These are phyloP conservation scores for Terrapene triunguis DNA, from an alignment of 2,113 vertebrate genomes.

Conservation along the genomic window DNA sequence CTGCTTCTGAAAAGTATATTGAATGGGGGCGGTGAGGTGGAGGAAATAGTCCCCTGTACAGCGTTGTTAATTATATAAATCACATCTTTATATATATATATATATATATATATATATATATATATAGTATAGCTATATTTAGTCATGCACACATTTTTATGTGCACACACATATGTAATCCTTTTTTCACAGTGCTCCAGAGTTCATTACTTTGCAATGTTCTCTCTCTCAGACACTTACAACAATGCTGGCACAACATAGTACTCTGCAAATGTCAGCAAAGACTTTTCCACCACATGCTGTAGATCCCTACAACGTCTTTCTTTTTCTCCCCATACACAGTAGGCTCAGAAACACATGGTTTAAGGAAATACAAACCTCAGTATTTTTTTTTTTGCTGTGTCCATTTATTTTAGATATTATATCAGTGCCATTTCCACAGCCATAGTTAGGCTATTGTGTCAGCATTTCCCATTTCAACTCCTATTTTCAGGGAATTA, in stretches of 20 bases:
- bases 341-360: slow-evolving; percentile 4
- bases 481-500: slow-evolving; percentile 55
- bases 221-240: background rate
- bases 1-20: background rate
- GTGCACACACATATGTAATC: background rate
- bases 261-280: slow-evolving; percentile 55
- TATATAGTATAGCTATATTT: background rate
- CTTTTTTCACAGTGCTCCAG: background rate
- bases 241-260: slow-evolving; percentile 19
- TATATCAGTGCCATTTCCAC: slow-evolving; percentile 69
- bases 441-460: slow-evolving; percentile 35
- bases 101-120: too few relatives aligned
- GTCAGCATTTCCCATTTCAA: slow-evolving; percentile 74
- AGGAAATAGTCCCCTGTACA: background rate
- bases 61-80: background rate
- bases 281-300: background rate
- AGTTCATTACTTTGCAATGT: background rate
- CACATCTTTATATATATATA: background rate
- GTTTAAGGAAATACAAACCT: slow-evolving; percentile 59
- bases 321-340: background rate
- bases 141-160: background rate
- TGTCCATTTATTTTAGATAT: slow-evolving; percentile 66
- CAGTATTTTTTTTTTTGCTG: slow-evolving; percentile 38
- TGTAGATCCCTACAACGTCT: background rate
- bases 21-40: background rate